phyloP scores from a whole-genome alignment of 2,888 invertebrate genomes.

The Erannis defoliaria region DNA sequence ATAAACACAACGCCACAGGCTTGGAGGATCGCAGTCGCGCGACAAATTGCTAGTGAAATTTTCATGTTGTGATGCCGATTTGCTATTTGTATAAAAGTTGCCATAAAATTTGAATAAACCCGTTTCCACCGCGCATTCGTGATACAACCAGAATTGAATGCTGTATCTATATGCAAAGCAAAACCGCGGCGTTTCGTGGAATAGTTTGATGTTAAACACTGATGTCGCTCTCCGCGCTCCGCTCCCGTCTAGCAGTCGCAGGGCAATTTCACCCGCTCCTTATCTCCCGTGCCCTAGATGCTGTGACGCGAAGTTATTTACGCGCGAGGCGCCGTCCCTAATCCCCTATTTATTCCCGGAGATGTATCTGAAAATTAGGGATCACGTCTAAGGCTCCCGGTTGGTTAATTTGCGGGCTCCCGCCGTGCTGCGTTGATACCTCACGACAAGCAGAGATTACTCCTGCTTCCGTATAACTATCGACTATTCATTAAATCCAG shows the following conservation, averaged over 20 bases:
- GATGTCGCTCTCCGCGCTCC: conserved; percentile 48
- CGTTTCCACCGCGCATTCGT: conserved; percentile 43
- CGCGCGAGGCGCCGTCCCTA: conserved; percentile 79
- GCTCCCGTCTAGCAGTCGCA: conserved; percentile 43
- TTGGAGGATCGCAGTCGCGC: conserved; percentile 34
- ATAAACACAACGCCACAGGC: conserved; percentile 32
- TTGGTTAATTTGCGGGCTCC: conserved; percentile 79
- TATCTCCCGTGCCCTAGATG: conserved; percentile 72
- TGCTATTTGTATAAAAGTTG: conserved; percentile 48
- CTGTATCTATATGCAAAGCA: conserved; percentile 45
- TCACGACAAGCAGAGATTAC: conserved; percentile 60
- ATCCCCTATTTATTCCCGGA: conserved; percentile 85
- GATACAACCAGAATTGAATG: conserved; percentile 47
- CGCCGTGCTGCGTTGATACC: conserved; percentile 53
- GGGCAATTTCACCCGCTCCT: conserved; percentile 75
- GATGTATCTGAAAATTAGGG: conserved; percentile 87
- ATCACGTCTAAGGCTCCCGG: conserved; percentile 71
- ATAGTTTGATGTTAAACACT: conserved; percentile 41
- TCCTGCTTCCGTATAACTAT: conserved; percentile 20
- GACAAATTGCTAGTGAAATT: conserved; percentile 45
- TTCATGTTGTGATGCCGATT: conserved; percentile 45
- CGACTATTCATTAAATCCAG: conserved; percentile 22
- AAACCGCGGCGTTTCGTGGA: conserved; percentile 35
- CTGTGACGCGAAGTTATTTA: conserved; percentile 83
- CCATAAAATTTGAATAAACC: conserved; percentile 49